phyloP scores from a whole-genome alignment of 2,797 vertebrate genomes.

The Sebastes aleutianus region DNA sequence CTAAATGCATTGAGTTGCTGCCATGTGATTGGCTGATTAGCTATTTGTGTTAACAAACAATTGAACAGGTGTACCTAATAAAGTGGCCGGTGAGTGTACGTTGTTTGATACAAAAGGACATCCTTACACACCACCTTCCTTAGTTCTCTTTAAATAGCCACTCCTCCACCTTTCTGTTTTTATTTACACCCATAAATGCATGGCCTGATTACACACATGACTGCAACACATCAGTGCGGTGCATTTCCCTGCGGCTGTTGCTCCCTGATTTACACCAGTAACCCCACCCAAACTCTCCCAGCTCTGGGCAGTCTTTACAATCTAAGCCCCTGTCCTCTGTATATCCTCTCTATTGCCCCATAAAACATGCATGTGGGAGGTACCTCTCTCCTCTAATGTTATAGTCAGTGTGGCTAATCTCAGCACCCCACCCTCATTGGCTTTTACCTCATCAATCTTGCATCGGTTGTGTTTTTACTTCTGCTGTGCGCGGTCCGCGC shows the following conservation, averaged over 20 bases:
- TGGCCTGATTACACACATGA: background rate
- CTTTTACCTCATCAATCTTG: conserved; percentile 42
- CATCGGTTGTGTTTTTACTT: conserved; percentile 36
- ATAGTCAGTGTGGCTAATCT: conserved; percentile 54
- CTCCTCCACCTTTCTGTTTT: background rate
- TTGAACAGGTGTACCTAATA: no score
- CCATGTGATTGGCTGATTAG: no score
- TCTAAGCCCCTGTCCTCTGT: conserved; percentile 20
- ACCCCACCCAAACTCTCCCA: background rate
- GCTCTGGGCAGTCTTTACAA: conserved; percentile 21
- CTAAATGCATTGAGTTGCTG: no score
- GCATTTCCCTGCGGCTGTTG: background rate
- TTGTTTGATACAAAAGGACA: background rate
- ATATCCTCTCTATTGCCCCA: conserved; percentile 44
- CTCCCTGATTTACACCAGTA: background rate
- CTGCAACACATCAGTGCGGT: background rate
- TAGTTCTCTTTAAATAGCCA: background rate
- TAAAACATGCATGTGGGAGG: conserved; percentile 49
- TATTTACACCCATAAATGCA: background rate
- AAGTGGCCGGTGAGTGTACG: no score
- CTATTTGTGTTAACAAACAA: no score
- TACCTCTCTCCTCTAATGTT: conserved; percentile 40
- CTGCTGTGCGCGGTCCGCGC: background rate
- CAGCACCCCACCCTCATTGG: conserved; percentile 12
- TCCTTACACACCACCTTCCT: background rate